A percentile compares a stretch with the other conserved stretches of the same genome.
Evolutionary conservation across 1,140 invertebrate genomes (phyloP).

Genomic region (Rhagoletis pomonella): DNA sequence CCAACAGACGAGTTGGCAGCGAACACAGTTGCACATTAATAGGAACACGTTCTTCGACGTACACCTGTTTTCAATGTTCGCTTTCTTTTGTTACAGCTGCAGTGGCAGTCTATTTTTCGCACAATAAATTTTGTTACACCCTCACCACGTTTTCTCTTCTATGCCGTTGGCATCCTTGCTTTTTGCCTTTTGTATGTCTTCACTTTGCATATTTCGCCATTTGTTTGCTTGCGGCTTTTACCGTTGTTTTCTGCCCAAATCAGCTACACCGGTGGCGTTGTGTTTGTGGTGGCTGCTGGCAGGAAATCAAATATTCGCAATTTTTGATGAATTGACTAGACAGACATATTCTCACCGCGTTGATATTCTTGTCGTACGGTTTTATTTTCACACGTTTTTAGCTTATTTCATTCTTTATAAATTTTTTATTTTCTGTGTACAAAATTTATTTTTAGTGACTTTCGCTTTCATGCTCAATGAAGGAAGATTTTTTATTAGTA

Average conservation of each 20-base stretch:
- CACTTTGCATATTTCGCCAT: slow-evolving; percentile 33
- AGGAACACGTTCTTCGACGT: not conserved
- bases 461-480: not conserved
- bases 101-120: slow-evolving; percentile 2
- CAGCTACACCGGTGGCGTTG: not conserved
- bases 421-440: not conserved
- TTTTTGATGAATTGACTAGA: slow-evolving; percentile 41
- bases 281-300: not conserved
- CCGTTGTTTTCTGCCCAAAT: not conserved
- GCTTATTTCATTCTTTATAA: not conserved
- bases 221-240: slow-evolving; percentile 34
- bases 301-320: slow-evolving; percentile 22
- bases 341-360: not conserved
- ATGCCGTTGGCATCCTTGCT: not conserved
- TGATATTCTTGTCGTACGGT: not conserved
- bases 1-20: not conserved
- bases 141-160: not conserved
- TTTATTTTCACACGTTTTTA: not conserved
- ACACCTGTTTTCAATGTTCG: not conserved
- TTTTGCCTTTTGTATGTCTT: slow-evolving; percentile 19
- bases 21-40: not conserved
- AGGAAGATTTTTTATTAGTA: not conserved
- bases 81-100: not conserved
- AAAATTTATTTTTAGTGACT: not conserved
- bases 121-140: not conserved